A percentile compares a stretch with the other conserved stretches of the same genome.
These are phyloP conservation scores for Rhinoraja longicauda DNA, from an alignment of 2,797 vertebrate genomes.

Conservation along the genomic window DNA sequence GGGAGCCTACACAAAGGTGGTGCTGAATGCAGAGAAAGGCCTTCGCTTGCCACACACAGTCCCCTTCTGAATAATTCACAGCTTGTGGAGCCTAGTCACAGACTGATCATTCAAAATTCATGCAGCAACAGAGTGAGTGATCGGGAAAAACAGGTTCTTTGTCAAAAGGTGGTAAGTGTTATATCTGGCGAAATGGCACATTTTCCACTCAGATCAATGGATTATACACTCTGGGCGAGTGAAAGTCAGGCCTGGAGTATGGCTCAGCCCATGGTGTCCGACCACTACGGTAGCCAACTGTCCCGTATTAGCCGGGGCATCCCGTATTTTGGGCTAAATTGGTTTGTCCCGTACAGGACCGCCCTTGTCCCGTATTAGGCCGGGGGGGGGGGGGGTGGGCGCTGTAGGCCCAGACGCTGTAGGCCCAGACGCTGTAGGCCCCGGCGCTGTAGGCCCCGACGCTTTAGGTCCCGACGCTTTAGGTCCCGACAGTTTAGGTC, in stretches of 20 bases:
- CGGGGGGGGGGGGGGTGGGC: too few relatives aligned
- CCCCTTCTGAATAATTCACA: slow-evolving; percentile 25
- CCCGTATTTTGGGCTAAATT: too few relatives aligned
- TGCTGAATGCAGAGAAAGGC: slow-evolving; percentile 22
- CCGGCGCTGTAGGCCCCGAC: too few relatives aligned
- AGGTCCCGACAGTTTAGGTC: too few relatives aligned
- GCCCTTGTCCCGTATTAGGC: too few relatives aligned
- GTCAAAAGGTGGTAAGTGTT: background rate
- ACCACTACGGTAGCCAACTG: too few relatives aligned
- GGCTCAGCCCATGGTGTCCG: background rate
- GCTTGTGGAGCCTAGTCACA: background rate
- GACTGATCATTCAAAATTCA: slow-evolving; percentile 28
- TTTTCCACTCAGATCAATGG: background rate
- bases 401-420: too few relatives aligned
- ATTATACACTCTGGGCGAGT: background rate
- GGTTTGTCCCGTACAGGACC: too few relatives aligned
- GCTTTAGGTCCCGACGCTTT: too few relatives aligned
- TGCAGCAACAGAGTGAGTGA: background rate
- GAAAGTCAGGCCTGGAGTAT: background rate
- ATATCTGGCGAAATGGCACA: background rate
- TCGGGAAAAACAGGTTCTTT: background rate
- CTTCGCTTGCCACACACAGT: background rate
- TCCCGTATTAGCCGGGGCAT: too few relatives aligned
- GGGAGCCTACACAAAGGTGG: background rate
- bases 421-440: too few relatives aligned